Evolutionary conservation across 2,797 vertebrate genomes (phyloP).

Genomic region (Argentina silus): DNA sequence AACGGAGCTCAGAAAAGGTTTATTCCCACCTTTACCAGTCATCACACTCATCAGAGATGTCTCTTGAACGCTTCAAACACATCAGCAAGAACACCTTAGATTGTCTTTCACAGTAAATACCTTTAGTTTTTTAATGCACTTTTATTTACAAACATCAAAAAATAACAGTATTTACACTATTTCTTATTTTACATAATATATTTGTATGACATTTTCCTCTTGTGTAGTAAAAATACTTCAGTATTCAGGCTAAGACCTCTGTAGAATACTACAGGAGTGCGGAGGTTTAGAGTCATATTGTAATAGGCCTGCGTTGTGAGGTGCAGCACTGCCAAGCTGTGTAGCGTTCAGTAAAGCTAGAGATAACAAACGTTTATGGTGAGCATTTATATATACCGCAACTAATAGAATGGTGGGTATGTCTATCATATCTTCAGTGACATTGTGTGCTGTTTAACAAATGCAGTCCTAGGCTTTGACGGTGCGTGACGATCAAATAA

Average conservation of each 20-base stretch:
- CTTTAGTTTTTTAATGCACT: slow-evolving; percentile 63
- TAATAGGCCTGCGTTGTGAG: slow-evolving; percentile 58
- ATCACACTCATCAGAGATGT: slow-evolving; percentile 37
- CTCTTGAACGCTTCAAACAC: slow-evolving; percentile 46
- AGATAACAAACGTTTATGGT: not conserved
- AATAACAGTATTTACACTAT: slow-evolving; percentile 78
- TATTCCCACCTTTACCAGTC: slow-evolving; percentile 29
- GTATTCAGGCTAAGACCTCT: slow-evolving; percentile 59
- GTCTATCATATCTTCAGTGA: slow-evolving; percentile 31
- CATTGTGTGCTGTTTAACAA: slow-evolving; percentile 30
- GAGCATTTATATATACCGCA: slow-evolving; percentile 30
- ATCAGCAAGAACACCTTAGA: slow-evolving; percentile 60
- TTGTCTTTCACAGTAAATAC: slow-evolving; percentile 80
- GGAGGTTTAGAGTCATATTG: slow-evolving; percentile 35
- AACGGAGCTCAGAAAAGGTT: slow-evolving; percentile 43
- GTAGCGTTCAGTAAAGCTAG: slow-evolving; percentile 34
- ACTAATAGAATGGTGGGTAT: slow-evolving; percentile 24
- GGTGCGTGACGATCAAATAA: slow-evolving; percentile 31
- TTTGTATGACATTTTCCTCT: slow-evolving; percentile 60
- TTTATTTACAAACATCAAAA: slow-evolving; percentile 73
- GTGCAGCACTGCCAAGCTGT: slow-evolving; percentile 58
- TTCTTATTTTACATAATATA: slow-evolving; percentile 57
- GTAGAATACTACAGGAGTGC: slow-evolving; percentile 46
- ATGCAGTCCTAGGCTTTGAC: slow-evolving; percentile 55
- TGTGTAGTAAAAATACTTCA: slow-evolving; percentile 69